Conservation (phyloP, 2,113 vertebrate species). For the Cottus gobio region DNA sequence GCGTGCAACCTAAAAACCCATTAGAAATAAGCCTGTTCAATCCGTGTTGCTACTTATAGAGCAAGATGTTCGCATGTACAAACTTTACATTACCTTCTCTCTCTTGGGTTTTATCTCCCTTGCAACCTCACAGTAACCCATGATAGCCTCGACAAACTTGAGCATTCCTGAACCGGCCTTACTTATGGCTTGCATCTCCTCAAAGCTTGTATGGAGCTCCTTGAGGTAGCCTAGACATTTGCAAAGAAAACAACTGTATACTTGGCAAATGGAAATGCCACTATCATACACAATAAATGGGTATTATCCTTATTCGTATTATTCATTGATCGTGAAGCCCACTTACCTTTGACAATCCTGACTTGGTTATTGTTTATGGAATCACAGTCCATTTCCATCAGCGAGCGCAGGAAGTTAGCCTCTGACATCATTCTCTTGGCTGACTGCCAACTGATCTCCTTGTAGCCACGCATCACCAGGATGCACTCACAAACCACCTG, state of each 20-base stretch:
- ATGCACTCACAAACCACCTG: slow-evolving; percentile 95
- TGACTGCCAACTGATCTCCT: slow-evolving; percentile 93
- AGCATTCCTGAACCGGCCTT: slow-evolving; percentile 95
- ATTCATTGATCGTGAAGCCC: not conserved
- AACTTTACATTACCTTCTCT: slow-evolving; percentile 87
- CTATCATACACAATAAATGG: not conserved
- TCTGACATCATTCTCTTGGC: slow-evolving; percentile 99
- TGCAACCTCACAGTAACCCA: slow-evolving; percentile 94
- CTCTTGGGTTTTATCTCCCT: slow-evolving; percentile 94
- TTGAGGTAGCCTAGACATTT: slow-evolving; percentile 87
- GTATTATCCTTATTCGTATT: not conserved
- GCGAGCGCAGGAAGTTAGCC: slow-evolving; percentile 89
- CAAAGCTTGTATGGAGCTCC: slow-evolving; percentile 88
- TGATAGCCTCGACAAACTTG: slow-evolving; percentile 94
- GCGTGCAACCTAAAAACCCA: slow-evolving; percentile 86
- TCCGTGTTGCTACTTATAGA: not conserved
- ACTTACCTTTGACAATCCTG: slow-evolving; percentile 88
- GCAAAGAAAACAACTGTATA: not conserved
- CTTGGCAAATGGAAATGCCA: not conserved
- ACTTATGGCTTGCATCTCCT: slow-evolving; percentile 95
- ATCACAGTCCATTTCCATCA: slow-evolving; percentile 95
- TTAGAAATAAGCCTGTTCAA: not conserved
- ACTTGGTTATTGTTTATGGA: slow-evolving; percentile 85
- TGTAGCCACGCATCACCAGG: slow-evolving; percentile 92
- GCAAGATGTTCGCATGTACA: not conserved